Evolutionary conservation across 1,140 invertebrate genomes (phyloP).

Genomic region (Heliconius hewitsoni): DNA sequence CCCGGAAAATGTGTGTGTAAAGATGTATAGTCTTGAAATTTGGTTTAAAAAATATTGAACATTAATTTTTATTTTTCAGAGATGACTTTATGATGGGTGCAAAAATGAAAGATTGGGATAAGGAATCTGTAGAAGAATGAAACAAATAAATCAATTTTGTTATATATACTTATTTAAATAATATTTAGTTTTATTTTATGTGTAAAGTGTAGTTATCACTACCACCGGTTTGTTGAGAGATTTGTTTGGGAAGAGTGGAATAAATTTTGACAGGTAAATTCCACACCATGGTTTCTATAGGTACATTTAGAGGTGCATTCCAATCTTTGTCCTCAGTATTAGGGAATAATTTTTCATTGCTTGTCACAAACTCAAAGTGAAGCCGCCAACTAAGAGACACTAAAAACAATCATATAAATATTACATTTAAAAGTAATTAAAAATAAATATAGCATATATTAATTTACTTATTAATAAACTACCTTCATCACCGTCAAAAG

Average conservation of each 20-base stretch:
- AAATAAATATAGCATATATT: slow-evolving; percentile 7
- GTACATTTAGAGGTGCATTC: slow-evolving; percentile 91
- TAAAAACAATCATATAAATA: slow-evolving; percentile 56
- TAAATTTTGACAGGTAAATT: slow-evolving; percentile 96
- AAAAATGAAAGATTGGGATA: slow-evolving; percentile 95
- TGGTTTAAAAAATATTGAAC: not conserved
- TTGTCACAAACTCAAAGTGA: slow-evolving; percentile 98
- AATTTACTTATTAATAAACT: slow-evolving; percentile 38
- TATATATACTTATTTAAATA: slow-evolving; percentile 22
- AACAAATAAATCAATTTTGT: slow-evolving; percentile 21
- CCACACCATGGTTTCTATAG: slow-evolving; percentile 99
- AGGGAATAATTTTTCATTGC: slow-evolving; percentile 79
- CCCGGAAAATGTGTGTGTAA: too few relatives aligned
- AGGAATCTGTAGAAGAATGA: slow-evolving; percentile 82
- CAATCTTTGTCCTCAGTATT: slow-evolving; percentile 83
- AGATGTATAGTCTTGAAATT: not conserved
- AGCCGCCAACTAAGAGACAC: slow-evolving; percentile 95
- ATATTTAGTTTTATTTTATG: slow-evolving; percentile 61
- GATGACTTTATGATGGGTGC: slow-evolving; percentile 95
- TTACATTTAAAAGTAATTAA: not conserved
- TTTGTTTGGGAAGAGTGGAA: slow-evolving; percentile 92
- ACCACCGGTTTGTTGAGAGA: slow-evolving; percentile 82
- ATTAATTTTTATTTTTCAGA: slow-evolving; percentile 76
- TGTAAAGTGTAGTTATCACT: slow-evolving; percentile 75
- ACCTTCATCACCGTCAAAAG: slow-evolving; percentile 93